Evolutionary conservation across 2,797 vertebrate genomes (phyloP), one percentile per base, ranked within the genome.

Genomic region (Otus scops): DNA sequence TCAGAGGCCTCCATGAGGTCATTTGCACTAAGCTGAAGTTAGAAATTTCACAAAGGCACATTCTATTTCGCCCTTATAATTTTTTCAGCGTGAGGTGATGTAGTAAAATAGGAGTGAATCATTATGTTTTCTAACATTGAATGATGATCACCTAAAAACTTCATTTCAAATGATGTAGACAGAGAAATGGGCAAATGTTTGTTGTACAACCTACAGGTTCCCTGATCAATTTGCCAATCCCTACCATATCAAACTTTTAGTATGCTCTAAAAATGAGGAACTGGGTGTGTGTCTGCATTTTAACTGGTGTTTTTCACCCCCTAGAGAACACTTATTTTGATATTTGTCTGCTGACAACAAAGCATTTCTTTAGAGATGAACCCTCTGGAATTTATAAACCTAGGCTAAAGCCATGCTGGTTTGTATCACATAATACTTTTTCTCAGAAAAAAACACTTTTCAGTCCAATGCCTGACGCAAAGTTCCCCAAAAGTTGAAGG

Each of bases 261-360:
- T 87, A 57, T 17, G 77, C 78, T 86, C 92, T 95, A 94, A 92
- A 91, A 93, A 41, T 48, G 36, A 69, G 74, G 24, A 76, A 85
- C 32, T 77, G 81, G 38, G 32, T 76, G 84, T 94, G 88, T 63
- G 86, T 45, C 93, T 93, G 88, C 92, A 96, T 96, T 84, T 92
- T 77, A 85, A 87, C 51, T 3, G 34, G 39, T 87, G 60, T 16
- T 92, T 94, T 81, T 73, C 78, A 60, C 30, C 60, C 91, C 48
- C 56, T 10, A 8, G 78, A 88, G 91, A 57, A 85, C 70, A 89
- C 81, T 85, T 87, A 91, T 91, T 95, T 65, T 47, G 9, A 47
- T 41, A 57, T 87, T 93, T 84, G 69, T 28, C 61, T 75, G 54
- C 65, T 94, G 90, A 86, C 53, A 92, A 65, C 41, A 48, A 92